These are phyloP conservation scores for Poeciliopsis paucimaculata DNA, from an alignment of 2,797 vertebrate species.

Conservation along the genomic window DNA sequence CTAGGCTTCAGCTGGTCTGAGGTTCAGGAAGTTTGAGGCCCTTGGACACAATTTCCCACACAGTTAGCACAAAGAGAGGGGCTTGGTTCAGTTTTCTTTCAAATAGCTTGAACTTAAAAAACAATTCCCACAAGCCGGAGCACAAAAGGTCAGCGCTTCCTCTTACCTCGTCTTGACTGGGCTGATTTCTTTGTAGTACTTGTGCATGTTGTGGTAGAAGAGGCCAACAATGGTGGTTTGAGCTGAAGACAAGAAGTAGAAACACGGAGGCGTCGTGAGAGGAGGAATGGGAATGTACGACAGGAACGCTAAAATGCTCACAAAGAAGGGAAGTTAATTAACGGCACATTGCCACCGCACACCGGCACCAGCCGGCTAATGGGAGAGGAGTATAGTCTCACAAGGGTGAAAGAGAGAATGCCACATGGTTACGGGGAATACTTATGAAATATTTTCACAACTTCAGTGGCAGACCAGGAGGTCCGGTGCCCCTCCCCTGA, in stretches of 20 bases:
- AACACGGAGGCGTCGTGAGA: constrained; percentile 35
- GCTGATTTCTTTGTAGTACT: constrained; percentile 85
- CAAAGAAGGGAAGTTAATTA: constrained; percentile 73
- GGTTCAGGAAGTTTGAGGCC: constrained; percentile 62
- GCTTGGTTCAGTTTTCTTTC: neutral
- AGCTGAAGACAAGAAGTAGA: constrained; percentile 75
- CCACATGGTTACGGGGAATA: constrained; percentile 53
- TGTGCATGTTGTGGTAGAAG: constrained; percentile 92
- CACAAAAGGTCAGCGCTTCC: neutral
- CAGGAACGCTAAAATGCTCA: constrained; percentile 64
- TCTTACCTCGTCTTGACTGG: constrained; percentile 89
- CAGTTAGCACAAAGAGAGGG: constrained; percentile 47
- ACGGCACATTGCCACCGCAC: constrained; percentile 39
- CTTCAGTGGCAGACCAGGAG: constrained; percentile 57
- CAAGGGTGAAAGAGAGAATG: constrained; percentile 62
- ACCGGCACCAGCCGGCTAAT: constrained; percentile 67
- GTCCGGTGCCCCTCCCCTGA: constrained; percentile 52
- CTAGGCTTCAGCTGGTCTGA: constrained; percentile 42
- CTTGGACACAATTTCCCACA: constrained; percentile 29
- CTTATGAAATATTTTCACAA: constrained; percentile 66
- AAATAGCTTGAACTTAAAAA: constrained; percentile 1
- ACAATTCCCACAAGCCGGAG: neutral
- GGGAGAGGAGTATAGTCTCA: constrained; percentile 52
- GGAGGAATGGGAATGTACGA: constrained; percentile 69
- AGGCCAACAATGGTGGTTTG: constrained; percentile 93